Evolutionary conservation across 2,888 invertebrate species (phyloP), one percentile per base, ranked within the genome.

Genomic region (Caenorhabditis macrosperma): DNA sequence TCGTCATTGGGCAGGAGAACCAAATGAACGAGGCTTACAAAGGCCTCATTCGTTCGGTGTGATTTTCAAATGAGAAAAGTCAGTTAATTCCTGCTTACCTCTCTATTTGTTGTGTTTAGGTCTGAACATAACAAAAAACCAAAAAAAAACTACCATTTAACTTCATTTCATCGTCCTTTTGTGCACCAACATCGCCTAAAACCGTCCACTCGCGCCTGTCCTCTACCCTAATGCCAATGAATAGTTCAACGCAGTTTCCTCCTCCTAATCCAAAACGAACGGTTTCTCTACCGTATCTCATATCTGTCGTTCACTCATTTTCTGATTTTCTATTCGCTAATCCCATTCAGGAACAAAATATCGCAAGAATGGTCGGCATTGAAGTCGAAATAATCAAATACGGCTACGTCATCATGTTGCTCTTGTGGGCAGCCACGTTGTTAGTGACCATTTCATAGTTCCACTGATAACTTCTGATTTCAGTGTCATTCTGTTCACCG

Each of bases 401-500:
- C 5, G 24, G 20, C 44, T 61, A 71, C 54, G 4, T 71, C 12
- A 12, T 55, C n/a, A 22, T 71, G 54, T 44, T 71, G 7, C 1
- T 71, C 10, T 7, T 71, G 6, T 71, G 71, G 71, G 20, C 26
- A 7, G 44, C 20, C 22, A 44, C 41, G 17, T 38, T 71, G 71
- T 71, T n/a, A 38, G 69, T 59, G 54, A 20, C 1, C 15, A 5
- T 20, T n/a, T 10, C 9, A 2, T n/a, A 28, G 1, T 30, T 0
- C 28, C 30, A 6, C 38, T 1, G 17, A n/a, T 30, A 9, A 20
- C 30, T 12, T 22, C 28, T 9, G 10, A 6, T 59, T 59, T 17
- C 59, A 68, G 68, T 9, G 5, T 59, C 4, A 26, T 26, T 24
- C 50, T 68, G 12, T 30, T 68, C 38, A n/a, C 26, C 35, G 20